Base-by-base conservation (phyloP, 92 coral and sea anemone genomes). In the Siderastrea radians region DNA sequence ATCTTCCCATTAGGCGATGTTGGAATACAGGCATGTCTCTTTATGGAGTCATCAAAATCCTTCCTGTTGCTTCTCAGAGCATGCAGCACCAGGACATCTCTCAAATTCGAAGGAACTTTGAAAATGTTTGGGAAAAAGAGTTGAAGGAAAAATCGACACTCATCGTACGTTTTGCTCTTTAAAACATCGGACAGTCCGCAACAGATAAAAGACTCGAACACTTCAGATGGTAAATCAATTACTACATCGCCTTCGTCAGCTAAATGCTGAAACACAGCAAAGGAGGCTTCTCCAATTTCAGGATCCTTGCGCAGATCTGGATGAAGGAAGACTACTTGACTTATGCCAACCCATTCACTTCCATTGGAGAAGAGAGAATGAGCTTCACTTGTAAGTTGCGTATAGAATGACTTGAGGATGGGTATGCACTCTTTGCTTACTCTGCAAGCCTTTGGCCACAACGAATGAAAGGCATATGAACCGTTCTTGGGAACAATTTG, bases 1-100 rank as follows among this genome's bases (percentile, higher is more conserved):
- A 43, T 61, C 9, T 76, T 63, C 49, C 97, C 99, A 10, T 68
- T 44, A 4, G 97, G 93, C 26, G 97, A 85, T 72, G 81, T 82
- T 46, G 97, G 96, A 70, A 96, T 92, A 65, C 99, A 96, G n/a
- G 87, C 85, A 68, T 74, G 26, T 10, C 62, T 69, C 54, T 55
- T 68, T 54, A 90, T 72, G 3, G 92, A 81, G 3, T 84, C 57
- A n/a, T 81, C 73, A 46, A 74, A 74, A 1, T 71, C 89, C 3
- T 44, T 55, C 6, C 74, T 75, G 90, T 51, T 46, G 74, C 83
- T 77, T 51, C 88, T 92, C 63, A 95, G 48, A 7, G 94, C 98
- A 71, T 87, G 73, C 17, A 90, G 55, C 38, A 84, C 91, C 50
- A 95, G 88, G 43, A 64, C 50, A 72, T 95, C 87, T 59, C 98